Conservation (phyloP, 2,888 invertebrate genomes). For the Hydropsyche betteni region DNA sequence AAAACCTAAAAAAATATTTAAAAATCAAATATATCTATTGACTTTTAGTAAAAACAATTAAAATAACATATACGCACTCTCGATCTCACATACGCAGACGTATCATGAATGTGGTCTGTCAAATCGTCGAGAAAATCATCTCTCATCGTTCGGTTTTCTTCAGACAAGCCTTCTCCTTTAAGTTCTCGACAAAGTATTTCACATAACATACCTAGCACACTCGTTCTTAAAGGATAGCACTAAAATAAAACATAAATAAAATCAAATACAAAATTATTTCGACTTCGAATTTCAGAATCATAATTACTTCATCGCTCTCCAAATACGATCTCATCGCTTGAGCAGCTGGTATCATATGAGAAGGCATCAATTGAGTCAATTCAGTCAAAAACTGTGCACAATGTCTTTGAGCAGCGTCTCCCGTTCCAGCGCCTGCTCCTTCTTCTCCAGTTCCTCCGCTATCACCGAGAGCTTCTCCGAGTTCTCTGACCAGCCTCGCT, state of each 20-base stretch:
- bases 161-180: slow-evolving; percentile 75
- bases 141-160: slow-evolving; percentile 73
- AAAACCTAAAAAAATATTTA: slow-evolving; percentile 65
- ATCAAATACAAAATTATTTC: not conserved
- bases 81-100: slow-evolving; percentile 85
- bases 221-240: slow-evolving; percentile 78
- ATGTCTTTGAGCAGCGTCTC: slow-evolving; percentile 61
- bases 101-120: slow-evolving; percentile 84
- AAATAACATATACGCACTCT: slow-evolving; percentile 65
- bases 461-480: slow-evolving; percentile 76
- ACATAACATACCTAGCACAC: slow-evolving; percentile 83
- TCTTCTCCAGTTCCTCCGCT: slow-evolving; percentile 64
- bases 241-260: slow-evolving; percentile 55
- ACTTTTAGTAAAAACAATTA: not conserved
- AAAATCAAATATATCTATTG: not conserved
- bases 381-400: slow-evolving; percentile 71
- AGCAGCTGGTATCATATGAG: slow-evolving; percentile 69
- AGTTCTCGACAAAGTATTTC: slow-evolving; percentile 79
- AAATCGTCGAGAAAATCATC: slow-evolving; percentile 84
- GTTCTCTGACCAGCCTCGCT: slow-evolving; percentile 77
- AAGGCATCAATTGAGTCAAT: slow-evolving; percentile 70
- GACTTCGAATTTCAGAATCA: not conserved
- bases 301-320: slow-evolving; percentile 66
- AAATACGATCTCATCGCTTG: slow-evolving; percentile 70
- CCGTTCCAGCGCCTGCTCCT: slow-evolving; percentile 59